These are phyloP conservation scores for Chrysochloris asiatica DNA, from an alignment of 2,113 vertebrate genomes.

Conservation along the genomic window DNA sequence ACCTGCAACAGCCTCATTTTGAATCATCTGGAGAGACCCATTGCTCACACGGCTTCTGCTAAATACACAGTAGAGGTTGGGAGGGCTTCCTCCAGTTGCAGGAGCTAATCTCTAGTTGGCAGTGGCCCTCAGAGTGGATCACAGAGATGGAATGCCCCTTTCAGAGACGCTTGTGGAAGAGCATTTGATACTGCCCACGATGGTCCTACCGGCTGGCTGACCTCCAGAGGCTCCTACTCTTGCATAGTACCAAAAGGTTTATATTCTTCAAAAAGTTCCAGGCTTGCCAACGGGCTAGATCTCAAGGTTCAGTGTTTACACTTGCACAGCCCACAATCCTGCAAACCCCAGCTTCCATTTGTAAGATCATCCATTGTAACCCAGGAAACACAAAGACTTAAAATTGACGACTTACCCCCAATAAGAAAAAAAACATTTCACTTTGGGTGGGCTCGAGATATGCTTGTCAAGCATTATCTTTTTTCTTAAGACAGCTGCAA, in stretches of 20 bases:
- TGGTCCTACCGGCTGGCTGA: not conserved
- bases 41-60: not conserved
- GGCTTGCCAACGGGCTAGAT: slow-evolving; percentile 20
- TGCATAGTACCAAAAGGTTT: not conserved
- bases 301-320: slow-evolving; percentile 2
- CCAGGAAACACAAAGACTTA: slow-evolving; percentile 55
- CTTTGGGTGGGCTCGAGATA: not conserved
- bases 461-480: not conserved
- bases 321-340: not conserved
- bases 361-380: not conserved
- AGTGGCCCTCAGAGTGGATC: not conserved
- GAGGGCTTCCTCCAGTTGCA: not conserved
- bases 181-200: not conserved
- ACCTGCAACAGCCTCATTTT: not conserved
- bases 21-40: not conserved
- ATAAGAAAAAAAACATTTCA: not conserved
- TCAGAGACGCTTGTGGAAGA: not conserved
- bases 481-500: not conserved
- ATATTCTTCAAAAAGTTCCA: not conserved
- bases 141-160: slow-evolving; percentile 18
- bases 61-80: not conserved
- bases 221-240: not conserved
- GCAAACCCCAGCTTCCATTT: not conserved
- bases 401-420: slow-evolving; percentile 19
- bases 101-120: not conserved